Evolutionary conservation across 2,797 vertebrate genomes (phyloP), one percentile per base, ranked within the genome.

Genomic region (Zonotrichia albicollis): DNA sequence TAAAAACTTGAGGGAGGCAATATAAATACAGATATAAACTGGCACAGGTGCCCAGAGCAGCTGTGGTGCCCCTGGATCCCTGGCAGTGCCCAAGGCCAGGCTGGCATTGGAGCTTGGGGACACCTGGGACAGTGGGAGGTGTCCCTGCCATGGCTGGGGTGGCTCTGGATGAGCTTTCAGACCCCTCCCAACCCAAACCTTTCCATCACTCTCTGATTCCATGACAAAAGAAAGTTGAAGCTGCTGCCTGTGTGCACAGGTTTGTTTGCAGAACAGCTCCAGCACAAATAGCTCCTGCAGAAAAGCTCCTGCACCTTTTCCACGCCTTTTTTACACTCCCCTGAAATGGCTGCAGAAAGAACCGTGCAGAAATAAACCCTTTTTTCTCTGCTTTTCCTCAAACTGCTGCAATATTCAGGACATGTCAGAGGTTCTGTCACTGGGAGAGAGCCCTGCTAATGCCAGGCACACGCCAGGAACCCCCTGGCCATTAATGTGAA

Each of bases 51-150:
- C 40, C 40, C 40, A 40, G 14, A 40, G 40, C 40, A 50, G 50
- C 58, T 65, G 36, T 0, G 84, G 58, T 74, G 61, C 25, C 26
- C 54, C 62, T 76, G 83, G 23, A 81, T 23, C 62, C 34, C 46
- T 81, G 64, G 86, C 0, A 76, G 23, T 57, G 71, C 0, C 57
- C 78, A 2, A 38, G 32, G 13, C 13, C 78, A 57, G 43, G 27
- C 0, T 83, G 70, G 70, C 6, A 9, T 12, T 40, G 40, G n/a
- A 29, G 3, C 2, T 70, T 38, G 36, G 1, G 55, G 30, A 3
- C 19, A 15, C 62, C 50, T 83, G 87, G 43, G 36, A 7, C 6
- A 11, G 57, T 34, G n/a, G 57, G 0, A 64, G 8, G 2, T 55
- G 57, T 76, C 57, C 43, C 64, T 82, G 32, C 7, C 43, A 8